phyloP scores from a whole-genome alignment of 2,113 vertebrate species.

The Machaerirhynchus nigripectus region DNA sequence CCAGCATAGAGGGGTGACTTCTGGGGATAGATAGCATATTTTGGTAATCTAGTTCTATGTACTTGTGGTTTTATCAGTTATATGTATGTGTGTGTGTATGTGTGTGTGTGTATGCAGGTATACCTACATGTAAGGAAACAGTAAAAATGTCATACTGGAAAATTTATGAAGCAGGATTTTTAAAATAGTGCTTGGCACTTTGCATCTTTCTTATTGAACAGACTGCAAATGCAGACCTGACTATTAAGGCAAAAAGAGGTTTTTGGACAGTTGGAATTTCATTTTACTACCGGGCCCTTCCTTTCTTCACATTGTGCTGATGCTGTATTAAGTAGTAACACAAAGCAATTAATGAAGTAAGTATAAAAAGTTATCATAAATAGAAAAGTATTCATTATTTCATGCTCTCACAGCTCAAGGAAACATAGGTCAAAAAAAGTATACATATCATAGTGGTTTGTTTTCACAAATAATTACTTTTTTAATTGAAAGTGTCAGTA shows the following conservation, averaged over 20 bases:
- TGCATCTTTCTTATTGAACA: not conserved
- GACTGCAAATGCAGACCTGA: not conserved
- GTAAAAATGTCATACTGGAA: not conserved
- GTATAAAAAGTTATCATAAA: not conserved
- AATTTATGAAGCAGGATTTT: not conserved
- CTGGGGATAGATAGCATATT: not conserved
- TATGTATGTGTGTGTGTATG: not conserved
- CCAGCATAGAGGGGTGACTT: not conserved
- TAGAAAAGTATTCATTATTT: not conserved
- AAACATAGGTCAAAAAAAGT: not conserved
- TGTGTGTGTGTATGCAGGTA: not conserved
- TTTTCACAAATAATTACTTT: conserved; percentile 32
- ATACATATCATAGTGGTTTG: not conserved
- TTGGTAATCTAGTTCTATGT: not conserved
- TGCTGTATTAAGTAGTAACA: not conserved
- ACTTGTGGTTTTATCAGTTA: not conserved
- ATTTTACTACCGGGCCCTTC: not conserved
- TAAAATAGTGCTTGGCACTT: not conserved
- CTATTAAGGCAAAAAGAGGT: not conserved
- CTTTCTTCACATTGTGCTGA: not conserved
- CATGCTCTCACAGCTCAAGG: not conserved
- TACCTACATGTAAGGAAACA: not conserved
- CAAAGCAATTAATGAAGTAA: not conserved
- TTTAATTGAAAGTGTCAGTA: not conserved
- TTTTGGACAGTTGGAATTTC: not conserved